Base-by-base conservation (phyloP, 2,113 vertebrate species). In the Burhinus oedicnemus region DNA sequence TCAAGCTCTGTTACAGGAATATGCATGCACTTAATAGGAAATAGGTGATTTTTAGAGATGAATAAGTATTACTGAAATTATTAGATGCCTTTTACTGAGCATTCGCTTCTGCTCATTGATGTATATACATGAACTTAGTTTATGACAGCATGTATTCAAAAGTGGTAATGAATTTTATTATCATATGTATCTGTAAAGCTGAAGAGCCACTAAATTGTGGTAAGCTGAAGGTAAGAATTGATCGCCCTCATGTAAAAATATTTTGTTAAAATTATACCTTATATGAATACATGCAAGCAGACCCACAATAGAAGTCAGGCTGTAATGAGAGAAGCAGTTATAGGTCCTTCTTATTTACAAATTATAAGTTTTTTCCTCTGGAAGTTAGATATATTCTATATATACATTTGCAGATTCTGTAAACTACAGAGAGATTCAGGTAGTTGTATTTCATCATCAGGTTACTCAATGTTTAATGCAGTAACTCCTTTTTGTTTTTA, bases 191-290 rank as follows among this genome's bases (percentile, higher is more conserved):
- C 49, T 51, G 23, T 51, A 51, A 23, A 51, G 22, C 49, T 25
- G 23, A 51, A 23, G 49, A 51, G 23, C 23, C 25, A 44, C 14
- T 62, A 16, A 84, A 58, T 3, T 45, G 15, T 54, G 23, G 20
- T 11, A 61, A 68, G 22, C 4, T 44, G 23, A 78, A 66, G 15
- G 7, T 47, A 66, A 64, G 18, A 82, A 74, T 12, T 47, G 5
- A 27, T 79, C 10, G 2, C 2, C 0, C 3, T 64, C 15, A 36
- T 0, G 2, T n/a, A 55, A 83, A 93, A 58, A 20, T 0, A 15
- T 55, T 25, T 81, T 57, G 5, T 47, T 83, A 36, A 45, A 64
- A 42, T 60, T 58, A 32, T 66, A 25, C 4, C 8, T 66, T 79
- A 21, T 36, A 52, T n/a, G 14, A 60, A 3, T 54, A 64, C 6